Evolutionary conservation across 2,888 invertebrate genomes (phyloP), one percentile per base, ranked within the genome.

Genomic region (Philopedon plagiatum): DNA sequence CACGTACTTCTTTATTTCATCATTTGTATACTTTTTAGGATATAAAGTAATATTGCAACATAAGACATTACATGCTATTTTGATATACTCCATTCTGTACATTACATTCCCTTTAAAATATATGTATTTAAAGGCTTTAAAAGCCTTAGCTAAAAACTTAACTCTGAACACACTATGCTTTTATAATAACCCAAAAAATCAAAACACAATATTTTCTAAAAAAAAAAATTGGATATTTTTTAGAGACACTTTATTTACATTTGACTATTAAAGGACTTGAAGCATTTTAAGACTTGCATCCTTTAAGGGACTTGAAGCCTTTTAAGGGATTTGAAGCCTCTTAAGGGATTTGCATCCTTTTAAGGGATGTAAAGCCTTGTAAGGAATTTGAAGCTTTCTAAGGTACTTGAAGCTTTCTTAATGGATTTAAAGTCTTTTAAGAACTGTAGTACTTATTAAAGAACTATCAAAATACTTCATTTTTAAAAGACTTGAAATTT

Each of bases 21-120:
- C 51, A 15, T 23, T 9, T 44, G 7, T 18, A 49, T 26, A 49
- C 23, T 49, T 49, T 46, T 11, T 15, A 61, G 26, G 46, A 44
- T 46, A 61, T 44, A 44, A 44, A 61, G 18, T 61, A 61, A 61
- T 61, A 61, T 61, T 61, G 61, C 61, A 61, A 44, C 61, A 21
- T 21, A 44, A 29, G 26, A 58, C 37, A 19, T 32, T 32, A 58
- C 19, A 34, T 37, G n/a, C 57, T 37, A 46, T 46, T 46, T 46
- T 46, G 3, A 41, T 15, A 15, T 41, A 15, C 41, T 41, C 18
- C 13, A 18, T 41, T 41, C 7, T 41, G 4, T 46, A 21, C 11
- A 4, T 13, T 32, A 54, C 51, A 32, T 8, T 26, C 51, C 18
- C 51, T 54, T 54, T 29, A 54, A 49, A 54, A 32, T 54, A 54